Percentiles rank a stretch among this genome's conserved stretches.
Conservation (phyloP, 2,113 vertebrate genomes). For the Festucalex cinctus region DNA sequence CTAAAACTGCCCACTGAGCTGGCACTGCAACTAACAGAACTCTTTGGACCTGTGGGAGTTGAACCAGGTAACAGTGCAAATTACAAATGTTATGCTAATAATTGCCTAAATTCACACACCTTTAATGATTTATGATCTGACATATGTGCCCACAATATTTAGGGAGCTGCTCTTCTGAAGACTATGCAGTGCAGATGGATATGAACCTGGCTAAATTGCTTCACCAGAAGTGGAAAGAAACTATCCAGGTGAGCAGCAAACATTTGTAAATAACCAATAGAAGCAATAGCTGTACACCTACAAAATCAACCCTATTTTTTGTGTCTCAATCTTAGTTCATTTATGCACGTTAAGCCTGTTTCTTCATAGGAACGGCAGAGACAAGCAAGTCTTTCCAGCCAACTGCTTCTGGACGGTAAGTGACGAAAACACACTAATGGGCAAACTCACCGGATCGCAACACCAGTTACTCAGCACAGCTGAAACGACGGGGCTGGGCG, state of each 20-base stretch:
- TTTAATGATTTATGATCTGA: not conserved
- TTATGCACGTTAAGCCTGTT: slow-evolving; percentile 1
- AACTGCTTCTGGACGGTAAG: slow-evolving; percentile 78
- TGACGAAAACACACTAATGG: slow-evolving; percentile 11
- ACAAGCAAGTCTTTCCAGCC: slow-evolving; percentile 78
- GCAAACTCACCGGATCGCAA: too few species aligned
- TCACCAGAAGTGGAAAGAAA: slow-evolving; percentile 96
- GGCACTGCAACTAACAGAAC: slow-evolving; percentile 88
- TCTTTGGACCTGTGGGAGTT: slow-evolving; percentile 93
- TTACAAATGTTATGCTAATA: not conserved
- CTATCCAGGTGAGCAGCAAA: slow-evolving; percentile 80
- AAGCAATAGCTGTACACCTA: not conserved
- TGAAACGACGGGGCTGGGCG: too few species aligned
- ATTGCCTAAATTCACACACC: not conserved
- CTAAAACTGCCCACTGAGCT: slow-evolving; percentile 88
- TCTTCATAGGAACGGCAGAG: slow-evolving; percentile 81
- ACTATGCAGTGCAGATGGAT: slow-evolving; percentile 91
- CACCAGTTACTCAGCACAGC: too few species aligned
- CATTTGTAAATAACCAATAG: not conserved
- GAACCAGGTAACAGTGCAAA: slow-evolving; percentile 82
- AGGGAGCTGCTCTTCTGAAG: slow-evolving; percentile 83
- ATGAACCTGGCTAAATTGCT: slow-evolving; percentile 88
- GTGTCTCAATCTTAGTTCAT: not conserved
- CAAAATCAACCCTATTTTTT: not conserved
- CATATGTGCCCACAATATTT: slow-evolving; percentile 16